These are phyloP conservation scores for Tricholauxania praeusta DNA, from an alignment of 2,888 invertebrate genomes.

Conservation along the genomic window DNA sequence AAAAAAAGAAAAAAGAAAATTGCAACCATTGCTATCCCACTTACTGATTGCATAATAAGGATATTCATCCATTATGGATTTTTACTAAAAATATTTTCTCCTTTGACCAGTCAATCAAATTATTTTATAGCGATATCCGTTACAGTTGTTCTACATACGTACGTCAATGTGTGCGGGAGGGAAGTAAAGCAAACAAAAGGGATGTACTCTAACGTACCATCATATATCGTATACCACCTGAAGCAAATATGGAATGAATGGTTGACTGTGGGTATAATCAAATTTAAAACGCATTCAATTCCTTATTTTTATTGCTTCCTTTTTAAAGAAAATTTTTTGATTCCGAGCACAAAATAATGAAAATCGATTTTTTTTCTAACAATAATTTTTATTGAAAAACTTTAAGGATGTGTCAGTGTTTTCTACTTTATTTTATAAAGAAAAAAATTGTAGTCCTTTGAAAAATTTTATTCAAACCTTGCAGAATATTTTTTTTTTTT, in stretches of 20 bases:
- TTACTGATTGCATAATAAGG: neutral
- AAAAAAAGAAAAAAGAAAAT: too few species aligned
- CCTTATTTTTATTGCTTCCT: conserved; percentile 41
- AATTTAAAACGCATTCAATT: conserved; percentile 52
- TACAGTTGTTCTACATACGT: conserved; percentile 23
- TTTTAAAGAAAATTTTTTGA: neutral
- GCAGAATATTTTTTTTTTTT: neutral
- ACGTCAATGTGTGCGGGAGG: neutral
- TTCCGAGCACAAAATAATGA: neutral
- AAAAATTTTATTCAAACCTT: conserved; percentile 12
- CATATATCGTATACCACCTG: too few species aligned
- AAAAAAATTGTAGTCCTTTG: conserved; percentile 13
- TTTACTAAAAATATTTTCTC: conserved; percentile 10
- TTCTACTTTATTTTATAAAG: conserved; percentile 9
- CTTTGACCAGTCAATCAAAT: conserved; percentile 50
- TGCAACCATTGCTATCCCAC: too few species aligned
- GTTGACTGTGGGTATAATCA: conserved; percentile 14
- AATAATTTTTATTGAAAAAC: conserved; percentile 24
- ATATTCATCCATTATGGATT: conserved; percentile 22
- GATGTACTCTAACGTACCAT: neutral
- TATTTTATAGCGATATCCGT: conserved; percentile 42
- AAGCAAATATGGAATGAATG: neutral
- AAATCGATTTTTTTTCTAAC: conserved; percentile 11
- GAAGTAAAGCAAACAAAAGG: neutral
- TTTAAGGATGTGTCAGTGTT: conserved; percentile 33